phyloP scores from a whole-genome alignment of 2,113 vertebrate genomes.

The Zosterops borbonicus region DNA sequence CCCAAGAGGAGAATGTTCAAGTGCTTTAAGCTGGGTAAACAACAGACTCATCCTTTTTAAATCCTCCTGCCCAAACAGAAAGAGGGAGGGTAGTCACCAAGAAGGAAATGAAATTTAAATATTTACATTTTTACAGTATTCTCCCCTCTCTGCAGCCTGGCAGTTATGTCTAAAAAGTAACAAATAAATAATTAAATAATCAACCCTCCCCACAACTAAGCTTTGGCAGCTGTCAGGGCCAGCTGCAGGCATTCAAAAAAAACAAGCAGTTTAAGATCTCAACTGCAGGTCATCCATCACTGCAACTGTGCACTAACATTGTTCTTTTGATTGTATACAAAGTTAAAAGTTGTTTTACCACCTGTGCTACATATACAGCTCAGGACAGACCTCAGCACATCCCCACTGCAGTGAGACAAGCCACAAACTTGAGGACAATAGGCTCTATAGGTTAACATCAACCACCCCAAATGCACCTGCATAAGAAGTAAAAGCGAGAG shows the following conservation, averaged over 20 bases:
- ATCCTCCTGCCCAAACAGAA: not conserved
- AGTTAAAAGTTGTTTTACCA: not conserved
- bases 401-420: not conserved
- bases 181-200: not conserved
- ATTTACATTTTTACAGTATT: not conserved
- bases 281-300: not conserved
- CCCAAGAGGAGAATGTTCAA: not conserved
- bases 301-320: not conserved
- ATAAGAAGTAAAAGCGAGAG: not conserved
- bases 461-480: accelerated
- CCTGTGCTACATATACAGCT: accelerated
- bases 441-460: not conserved
- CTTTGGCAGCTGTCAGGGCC: not conserved
- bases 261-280: not conserved
- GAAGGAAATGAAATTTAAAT: not conserved
- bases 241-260: not conserved
- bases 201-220: not conserved
- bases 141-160: not conserved
- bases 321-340: not conserved
- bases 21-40: not conserved
- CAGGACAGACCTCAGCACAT: not conserved
- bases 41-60: not conserved
- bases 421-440: not conserved
- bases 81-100: not conserved
- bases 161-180: not conserved